phyloP scores from a whole-genome alignment of 1,140 invertebrate genomes.

The Alviniconcha marisindica region DNA sequence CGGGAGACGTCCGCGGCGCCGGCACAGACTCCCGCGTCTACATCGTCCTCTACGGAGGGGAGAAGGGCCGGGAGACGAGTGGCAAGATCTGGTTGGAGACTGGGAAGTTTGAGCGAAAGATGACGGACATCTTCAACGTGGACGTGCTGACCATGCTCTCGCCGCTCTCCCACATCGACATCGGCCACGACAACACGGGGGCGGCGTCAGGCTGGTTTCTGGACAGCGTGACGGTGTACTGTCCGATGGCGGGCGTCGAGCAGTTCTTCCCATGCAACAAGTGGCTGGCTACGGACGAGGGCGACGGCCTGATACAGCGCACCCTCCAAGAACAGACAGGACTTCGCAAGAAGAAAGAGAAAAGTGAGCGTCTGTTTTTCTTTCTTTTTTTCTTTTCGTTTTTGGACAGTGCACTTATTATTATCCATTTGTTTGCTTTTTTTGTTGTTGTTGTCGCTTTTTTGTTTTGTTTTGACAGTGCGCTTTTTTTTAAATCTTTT shows the following conservation, averaged over 20 bases:
- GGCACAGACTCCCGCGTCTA: constrained; percentile 74
- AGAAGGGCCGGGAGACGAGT: constrained; percentile 67
- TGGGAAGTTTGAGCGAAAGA: constrained; percentile 71
- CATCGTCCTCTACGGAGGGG: constrained; percentile 71
- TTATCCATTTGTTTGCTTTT: too few relatives aligned
- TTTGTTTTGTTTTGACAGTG: too few relatives aligned
- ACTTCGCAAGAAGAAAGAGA: constrained; percentile 68
- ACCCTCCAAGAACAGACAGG: constrained; percentile 71
- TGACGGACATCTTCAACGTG: constrained; percentile 73
- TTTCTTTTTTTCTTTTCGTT: too few relatives aligned
- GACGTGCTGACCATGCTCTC: constrained; percentile 70
- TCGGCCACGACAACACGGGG: constrained; percentile 75
- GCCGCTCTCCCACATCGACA: constrained; percentile 71
- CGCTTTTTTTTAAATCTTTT: too few relatives aligned
- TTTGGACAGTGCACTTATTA: too few relatives aligned
- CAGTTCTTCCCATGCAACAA: constrained; percentile 74
- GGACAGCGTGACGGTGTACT: constrained; percentile 70
- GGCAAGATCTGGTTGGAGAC: constrained; percentile 74
- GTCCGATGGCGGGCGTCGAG: constrained; percentile 72
- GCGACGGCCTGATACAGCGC: constrained; percentile 72
- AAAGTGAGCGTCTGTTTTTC: constrained; percentile 61
- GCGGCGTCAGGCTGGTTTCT: constrained; percentile 73
- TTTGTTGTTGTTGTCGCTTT: constrained; percentile 56
- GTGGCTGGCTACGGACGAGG: constrained; percentile 74
- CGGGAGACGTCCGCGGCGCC: constrained; percentile 71